Percentiles rank a stretch among this genome's conserved stretches.
These are phyloP conservation scores for Melanerpes formicivorus DNA, from an alignment of 2,113 vertebrate genomes.

Conservation along the genomic window DNA sequence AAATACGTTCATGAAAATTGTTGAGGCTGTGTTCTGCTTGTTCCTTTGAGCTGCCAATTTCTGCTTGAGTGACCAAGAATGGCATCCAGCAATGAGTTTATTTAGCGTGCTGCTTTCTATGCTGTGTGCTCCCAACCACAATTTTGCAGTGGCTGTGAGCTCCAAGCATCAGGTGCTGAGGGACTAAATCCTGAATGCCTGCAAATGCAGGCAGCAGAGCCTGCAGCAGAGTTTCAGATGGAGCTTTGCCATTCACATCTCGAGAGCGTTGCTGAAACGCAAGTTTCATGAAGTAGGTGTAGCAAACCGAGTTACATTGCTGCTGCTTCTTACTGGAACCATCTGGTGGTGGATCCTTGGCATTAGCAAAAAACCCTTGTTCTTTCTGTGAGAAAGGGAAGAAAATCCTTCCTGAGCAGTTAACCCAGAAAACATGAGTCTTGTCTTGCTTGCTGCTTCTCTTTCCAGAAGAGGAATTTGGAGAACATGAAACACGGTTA, in stretches of 20 bases:
- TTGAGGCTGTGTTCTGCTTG: neutral
- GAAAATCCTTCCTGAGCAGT: slow-evolving; percentile 9
- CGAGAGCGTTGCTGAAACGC: neutral
- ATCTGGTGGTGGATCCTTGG: neutral
- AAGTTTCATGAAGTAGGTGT: neutral
- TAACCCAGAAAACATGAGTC: neutral
- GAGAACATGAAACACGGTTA: neutral
- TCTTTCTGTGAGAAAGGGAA: neutral
- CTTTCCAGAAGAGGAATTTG: neutral
- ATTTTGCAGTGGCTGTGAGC: fast-evolving
- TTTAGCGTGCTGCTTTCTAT: neutral
- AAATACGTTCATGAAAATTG: neutral
- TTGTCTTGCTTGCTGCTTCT: neutral
- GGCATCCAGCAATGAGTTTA: neutral
- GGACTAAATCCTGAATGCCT: no score
- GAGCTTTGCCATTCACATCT: neutral
- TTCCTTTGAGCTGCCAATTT: neutral
- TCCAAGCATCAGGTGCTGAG: neutral
- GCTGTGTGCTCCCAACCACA: fast-evolving
- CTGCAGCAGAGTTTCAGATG: neutral
- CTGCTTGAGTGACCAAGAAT: neutral
- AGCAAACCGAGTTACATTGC: neutral
- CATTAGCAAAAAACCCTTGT: neutral
- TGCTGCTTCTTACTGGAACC: neutral
- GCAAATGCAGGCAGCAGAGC: neutral